phyloP scores from a whole-genome alignment of 2,888 invertebrate species.

The Scaptomyza cyrtandrae region DNA sequence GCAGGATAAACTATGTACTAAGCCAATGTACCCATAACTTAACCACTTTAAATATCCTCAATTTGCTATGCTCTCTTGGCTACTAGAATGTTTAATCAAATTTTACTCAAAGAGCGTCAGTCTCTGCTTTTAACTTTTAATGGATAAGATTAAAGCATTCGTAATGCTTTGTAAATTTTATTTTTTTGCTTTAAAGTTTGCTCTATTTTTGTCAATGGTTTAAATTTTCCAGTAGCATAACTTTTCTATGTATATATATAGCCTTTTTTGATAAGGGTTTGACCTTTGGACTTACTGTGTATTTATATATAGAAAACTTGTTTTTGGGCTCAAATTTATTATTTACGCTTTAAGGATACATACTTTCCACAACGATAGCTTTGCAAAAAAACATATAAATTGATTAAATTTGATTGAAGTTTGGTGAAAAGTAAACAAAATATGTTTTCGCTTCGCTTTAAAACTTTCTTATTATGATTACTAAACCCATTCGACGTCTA shows the following conservation, averaged over 20 bases:
- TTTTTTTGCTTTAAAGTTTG: background rate
- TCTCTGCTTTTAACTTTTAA: conserved; percentile 8
- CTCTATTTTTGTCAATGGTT: background rate
- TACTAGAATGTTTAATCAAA: conserved; percentile 41
- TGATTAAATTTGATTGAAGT: background rate
- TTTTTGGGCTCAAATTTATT: background rate
- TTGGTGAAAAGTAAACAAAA: background rate
- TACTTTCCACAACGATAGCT: background rate
- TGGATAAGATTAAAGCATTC: background rate
- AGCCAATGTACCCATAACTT: conserved; percentile 31
- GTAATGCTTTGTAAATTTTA: background rate
- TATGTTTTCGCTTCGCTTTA: background rate
- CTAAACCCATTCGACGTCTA: background rate
- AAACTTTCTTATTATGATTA: background rate
- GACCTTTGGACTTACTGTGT: background rate
- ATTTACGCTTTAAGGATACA: background rate
- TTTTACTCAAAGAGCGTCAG: conserved; percentile 15
- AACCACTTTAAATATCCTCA: conserved; percentile 40
- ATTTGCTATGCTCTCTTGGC: conserved; percentile 28
- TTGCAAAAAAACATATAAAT: background rate
- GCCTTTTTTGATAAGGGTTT: background rate
- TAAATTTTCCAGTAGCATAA: background rate
- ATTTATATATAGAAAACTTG: background rate
- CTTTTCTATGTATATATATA: no score
- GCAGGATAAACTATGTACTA: conserved; percentile 38